A percentile compares a stretch with the other conserved stretches of the same genome.
Conservation (phyloP, 2,797 vertebrate species). For the Nyctibius grandis region DNA sequence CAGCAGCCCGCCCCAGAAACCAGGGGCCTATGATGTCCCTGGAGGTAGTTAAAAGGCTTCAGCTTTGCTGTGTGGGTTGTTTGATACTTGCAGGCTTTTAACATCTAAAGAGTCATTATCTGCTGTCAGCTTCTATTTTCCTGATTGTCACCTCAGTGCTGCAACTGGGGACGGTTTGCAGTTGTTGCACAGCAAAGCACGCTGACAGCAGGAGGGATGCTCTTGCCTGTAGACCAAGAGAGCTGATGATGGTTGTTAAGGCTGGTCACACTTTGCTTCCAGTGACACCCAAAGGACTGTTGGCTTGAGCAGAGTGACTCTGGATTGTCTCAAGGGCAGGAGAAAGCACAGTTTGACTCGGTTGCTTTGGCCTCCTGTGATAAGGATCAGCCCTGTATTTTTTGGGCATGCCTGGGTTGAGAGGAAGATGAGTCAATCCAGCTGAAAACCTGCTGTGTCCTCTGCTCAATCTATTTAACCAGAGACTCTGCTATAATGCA, state of each 20-base stretch:
- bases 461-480: not conserved
- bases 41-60: not conserved
- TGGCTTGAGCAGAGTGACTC: not conserved
- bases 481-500: not conserved
- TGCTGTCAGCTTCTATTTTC: not conserved
- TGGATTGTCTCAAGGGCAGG: not conserved
- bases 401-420: not conserved
- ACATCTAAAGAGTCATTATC: not conserved
- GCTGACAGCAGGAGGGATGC: too few species aligned
- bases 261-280: not conserved
- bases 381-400: not conserved
- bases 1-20: not conserved
- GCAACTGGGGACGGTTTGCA: accelerated
- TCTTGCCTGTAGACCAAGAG: not conserved
- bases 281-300: not conserved
- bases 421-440: not conserved
- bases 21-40: not conserved
- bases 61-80: not conserved
- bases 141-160: not conserved
- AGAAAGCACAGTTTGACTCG: not conserved
- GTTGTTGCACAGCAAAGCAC: not conserved
- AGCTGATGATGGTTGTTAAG: not conserved
- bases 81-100: not conserved
- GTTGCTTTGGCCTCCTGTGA: not conserved
- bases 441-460: not conserved